These are phyloP conservation scores for Dryobotodes eremita DNA, from an alignment of 2,888 invertebrate genomes.

Conservation along the genomic window DNA sequence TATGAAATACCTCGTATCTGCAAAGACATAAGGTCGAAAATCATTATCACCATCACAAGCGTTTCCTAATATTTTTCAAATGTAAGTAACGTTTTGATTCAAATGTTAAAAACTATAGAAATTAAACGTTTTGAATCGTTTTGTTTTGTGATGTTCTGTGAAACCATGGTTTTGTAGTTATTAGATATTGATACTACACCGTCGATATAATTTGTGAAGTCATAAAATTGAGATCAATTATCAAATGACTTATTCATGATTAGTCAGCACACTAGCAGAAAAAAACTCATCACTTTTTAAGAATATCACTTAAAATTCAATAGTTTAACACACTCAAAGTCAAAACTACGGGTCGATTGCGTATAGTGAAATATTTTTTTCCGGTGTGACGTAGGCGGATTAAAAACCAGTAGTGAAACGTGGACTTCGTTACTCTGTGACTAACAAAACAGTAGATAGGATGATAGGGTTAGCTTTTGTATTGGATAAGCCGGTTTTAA, in stretches of 20 bases:
- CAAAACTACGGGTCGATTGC: neutral
- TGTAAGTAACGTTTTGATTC: too few species aligned
- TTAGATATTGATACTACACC: too few species aligned
- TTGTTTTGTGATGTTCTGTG: too few species aligned
- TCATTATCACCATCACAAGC: too few species aligned
- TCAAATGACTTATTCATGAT: too few species aligned
- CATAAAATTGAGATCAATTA: neutral
- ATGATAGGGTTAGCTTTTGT: slow-evolving; percentile 23
- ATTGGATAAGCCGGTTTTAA: slow-evolving; percentile 18
- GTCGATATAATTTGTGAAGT: neutral
- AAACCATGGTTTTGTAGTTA: too few species aligned
- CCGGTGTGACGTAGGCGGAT: slow-evolving; percentile 9
- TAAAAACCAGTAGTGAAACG: slow-evolving; percentile 4
- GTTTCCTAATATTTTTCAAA: too few species aligned
- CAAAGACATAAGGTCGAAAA: too few species aligned
- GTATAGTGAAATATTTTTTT: neutral
- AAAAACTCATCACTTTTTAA: neutral
- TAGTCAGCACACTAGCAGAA: too few species aligned
- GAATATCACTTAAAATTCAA: neutral
- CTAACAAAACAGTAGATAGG: slow-evolving; percentile 20
- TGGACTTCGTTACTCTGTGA: slow-evolving; percentile 28
- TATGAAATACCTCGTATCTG: too few species aligned
- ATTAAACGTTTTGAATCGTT: too few species aligned
- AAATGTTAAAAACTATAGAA: too few species aligned
- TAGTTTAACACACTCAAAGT: neutral